A percentile compares a stretch with the other conserved stretches of the same genome.
phyloP scores from a whole-genome alignment of 2,888 invertebrate genomes.

The Drosophila cyrtoloma region DNA sequence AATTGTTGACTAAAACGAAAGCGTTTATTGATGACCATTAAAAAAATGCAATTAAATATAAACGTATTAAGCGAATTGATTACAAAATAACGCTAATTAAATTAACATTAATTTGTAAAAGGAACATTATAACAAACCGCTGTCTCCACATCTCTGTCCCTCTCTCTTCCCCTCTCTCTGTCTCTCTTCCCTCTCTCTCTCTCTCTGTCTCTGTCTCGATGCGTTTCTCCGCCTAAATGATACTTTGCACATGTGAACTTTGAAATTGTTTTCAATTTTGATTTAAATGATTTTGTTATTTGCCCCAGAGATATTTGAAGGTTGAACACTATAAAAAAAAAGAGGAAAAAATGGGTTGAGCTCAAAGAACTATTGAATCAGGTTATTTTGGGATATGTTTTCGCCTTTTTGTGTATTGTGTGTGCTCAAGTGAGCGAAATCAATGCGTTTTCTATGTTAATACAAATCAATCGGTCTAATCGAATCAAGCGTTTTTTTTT shows the following conservation, averaged over 20 bases:
- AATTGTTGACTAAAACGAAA: not conserved
- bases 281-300: constrained; percentile 2
- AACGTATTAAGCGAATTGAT: not conserved
- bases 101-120: not conserved
- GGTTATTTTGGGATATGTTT: not conserved
- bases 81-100: not conserved
- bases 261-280: constrained; percentile 4
- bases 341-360: not conserved
- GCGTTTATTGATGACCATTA: not conserved
- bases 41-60: not conserved
- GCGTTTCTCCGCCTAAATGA: not conserved
- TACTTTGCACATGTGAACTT: not conserved
- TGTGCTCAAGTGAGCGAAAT: constrained; percentile 62
- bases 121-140: no score
- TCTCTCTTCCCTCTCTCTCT: not conserved
- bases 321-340: constrained; percentile 11
- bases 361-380: constrained; percentile 4
- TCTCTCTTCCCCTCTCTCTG: not conserved
- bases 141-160: not conserved
- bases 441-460: constrained; percentile 75
- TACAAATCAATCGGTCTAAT: constrained; percentile 80
- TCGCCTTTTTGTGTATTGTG: not conserved
- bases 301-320: constrained; percentile 17
- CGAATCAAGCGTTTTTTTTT: constrained; percentile 68
- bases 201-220: no score